Conservation (phyloP, 2,113 vertebrate species). For the Nestor notabilis region DNA sequence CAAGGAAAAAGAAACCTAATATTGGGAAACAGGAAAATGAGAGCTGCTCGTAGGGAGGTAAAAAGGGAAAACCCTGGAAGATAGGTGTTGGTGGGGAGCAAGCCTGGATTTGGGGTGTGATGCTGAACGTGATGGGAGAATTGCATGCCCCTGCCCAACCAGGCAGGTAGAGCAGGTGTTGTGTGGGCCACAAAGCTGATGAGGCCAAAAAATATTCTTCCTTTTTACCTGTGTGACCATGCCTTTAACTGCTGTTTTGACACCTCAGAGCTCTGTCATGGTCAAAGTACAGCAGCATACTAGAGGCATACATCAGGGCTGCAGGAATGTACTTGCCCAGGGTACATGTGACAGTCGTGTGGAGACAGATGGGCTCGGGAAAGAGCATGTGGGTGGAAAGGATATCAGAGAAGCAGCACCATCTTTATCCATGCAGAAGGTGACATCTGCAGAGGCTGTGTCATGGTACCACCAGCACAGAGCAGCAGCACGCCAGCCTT, state of each 20-base stretch:
- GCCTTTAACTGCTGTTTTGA: not conserved
- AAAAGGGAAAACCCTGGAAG: not conserved
- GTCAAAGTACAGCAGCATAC: not conserved
- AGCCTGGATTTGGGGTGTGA: rapidly evolving
- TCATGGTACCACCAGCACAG: not conserved
- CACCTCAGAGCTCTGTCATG: not conserved
- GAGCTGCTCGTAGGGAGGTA: not conserved
- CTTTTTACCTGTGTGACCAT: not conserved
- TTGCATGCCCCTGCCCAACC: not conserved
- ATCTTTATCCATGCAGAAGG: not conserved
- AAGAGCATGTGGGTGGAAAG: not conserved
- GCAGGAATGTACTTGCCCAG: rapidly evolving
- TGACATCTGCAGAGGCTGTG: not conserved
- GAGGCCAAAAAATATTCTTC: not conserved
- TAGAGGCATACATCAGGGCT: not conserved
- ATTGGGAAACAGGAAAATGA: not conserved
- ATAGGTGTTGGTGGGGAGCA: rapidly evolving
- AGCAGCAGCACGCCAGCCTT: not conserved
- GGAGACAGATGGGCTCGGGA: not conserved
- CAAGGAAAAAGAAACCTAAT: not conserved
- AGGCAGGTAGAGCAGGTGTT: not conserved
- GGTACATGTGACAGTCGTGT: not conserved
- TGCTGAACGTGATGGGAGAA: not conserved
- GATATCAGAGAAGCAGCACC: not conserved
- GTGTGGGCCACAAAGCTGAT: not conserved